These are phyloP conservation scores for Thysanoteuthis rhombus DNA, from an alignment of 2,888 invertebrate species.

Conservation along the genomic window DNA sequence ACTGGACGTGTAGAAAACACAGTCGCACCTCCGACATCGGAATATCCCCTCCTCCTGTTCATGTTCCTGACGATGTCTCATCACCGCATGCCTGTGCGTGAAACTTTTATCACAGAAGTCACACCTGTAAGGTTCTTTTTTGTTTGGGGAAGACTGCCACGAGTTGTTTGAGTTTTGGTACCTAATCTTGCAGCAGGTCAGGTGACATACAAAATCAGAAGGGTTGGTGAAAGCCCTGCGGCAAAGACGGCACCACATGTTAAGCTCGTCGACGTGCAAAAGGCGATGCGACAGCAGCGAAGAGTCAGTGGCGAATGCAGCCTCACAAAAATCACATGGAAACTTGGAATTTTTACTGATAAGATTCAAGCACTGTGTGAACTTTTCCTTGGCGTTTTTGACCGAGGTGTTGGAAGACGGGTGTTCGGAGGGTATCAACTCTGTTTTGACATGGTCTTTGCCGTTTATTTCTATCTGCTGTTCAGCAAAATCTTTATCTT, in stretches of 20 bases:
- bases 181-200: background rate
- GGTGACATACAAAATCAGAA: background rate
- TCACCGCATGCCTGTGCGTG: background rate
- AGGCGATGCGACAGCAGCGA: background rate
- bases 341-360: background rate
- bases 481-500: background rate
- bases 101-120: constrained; percentile 13
- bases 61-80: background rate
- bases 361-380: background rate
- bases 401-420: background rate
- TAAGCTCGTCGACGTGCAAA: background rate
- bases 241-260: constrained; percentile 19
- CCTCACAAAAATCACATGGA: constrained; percentile 20
- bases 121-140: background rate
- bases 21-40: background rate
- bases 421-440: background rate
- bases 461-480: background rate
- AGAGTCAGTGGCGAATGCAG: background rate
- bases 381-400: background rate
- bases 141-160: background rate
- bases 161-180: background rate
- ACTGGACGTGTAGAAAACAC: background rate
- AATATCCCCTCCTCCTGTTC: constrained; percentile 15
- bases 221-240: background rate
- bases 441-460: background rate